A percentile compares a stretch with the other conserved stretches of the same genome.
Conservation (phyloP, 2,888 invertebrate species). For the Stenotaenia linearis region DNA sequence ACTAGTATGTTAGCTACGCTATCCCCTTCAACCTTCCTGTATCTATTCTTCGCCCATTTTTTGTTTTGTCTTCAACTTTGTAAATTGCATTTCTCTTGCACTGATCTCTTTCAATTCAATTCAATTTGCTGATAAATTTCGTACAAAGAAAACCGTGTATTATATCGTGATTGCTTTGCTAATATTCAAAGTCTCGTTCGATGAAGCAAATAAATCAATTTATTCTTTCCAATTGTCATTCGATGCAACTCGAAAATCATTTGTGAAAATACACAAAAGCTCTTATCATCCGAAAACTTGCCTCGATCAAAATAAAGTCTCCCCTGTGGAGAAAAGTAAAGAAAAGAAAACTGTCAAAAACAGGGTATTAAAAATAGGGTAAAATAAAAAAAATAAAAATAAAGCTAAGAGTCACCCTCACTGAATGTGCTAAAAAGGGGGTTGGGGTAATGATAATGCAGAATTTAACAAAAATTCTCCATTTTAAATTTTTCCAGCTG, state of each 20-base stretch:
- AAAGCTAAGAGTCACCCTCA: background rate
- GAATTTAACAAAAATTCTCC: slow-evolving; percentile 5
- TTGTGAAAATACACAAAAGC: background rate
- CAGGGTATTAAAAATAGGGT: background rate
- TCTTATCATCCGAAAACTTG: background rate
- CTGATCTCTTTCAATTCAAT: background rate
- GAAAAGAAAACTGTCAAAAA: background rate
- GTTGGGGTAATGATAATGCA: background rate
- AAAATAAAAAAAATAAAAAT: background rate
- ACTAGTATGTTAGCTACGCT: too few species aligned
- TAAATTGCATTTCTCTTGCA: background rate
- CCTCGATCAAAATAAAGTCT: background rate
- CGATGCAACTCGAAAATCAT: background rate
- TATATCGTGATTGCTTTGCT: too few species aligned
- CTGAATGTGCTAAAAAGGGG: background rate
- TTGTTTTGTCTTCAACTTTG: background rate
- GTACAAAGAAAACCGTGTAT: too few species aligned
- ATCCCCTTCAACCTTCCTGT: background rate
- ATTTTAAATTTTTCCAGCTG: background rate
- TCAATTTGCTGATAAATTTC: too few species aligned
- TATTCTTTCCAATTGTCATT: background rate
- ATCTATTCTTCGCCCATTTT: background rate
- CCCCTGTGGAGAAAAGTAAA: background rate
- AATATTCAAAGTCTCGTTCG: too few species aligned
- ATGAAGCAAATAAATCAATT: background rate